Percentiles rank a stretch among this genome's conserved stretches.
These are phyloP conservation scores for Drosophila murphyi DNA, from an alignment of 1,140 invertebrate genomes.

Conservation along the genomic window DNA sequence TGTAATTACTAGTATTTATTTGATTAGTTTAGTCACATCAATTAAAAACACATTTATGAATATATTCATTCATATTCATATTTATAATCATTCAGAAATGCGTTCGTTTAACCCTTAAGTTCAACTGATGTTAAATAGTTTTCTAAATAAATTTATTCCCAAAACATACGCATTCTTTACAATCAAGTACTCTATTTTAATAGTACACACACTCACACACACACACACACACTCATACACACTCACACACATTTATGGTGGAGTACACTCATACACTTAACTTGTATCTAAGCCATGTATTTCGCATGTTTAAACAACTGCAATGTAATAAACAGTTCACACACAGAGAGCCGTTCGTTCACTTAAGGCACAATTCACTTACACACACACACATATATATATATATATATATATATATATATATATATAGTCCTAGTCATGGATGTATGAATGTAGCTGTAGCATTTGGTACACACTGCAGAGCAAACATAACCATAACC, in stretches of 20 bases:
- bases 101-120: background rate
- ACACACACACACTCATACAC: background rate
- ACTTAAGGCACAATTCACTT: background rate
- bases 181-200: background rate
- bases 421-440: background rate
- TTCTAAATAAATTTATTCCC: background rate
- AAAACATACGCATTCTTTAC: background rate
- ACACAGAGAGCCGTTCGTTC: background rate
- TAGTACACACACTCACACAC: background rate
- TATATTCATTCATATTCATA: background rate
- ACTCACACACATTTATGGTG: background rate
- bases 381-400: background rate
- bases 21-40: background rate
- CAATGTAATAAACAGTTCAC: slow-evolving; percentile 8
- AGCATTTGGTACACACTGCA: slow-evolving; percentile 15
- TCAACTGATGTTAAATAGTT: slow-evolving; percentile 1
- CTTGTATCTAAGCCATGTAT: background rate
- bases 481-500: slow-evolving; percentile 63
- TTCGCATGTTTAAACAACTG: slow-evolving; percentile 14
- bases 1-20: background rate
- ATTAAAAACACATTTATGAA: background rate
- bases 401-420: background rate
- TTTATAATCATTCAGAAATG: no score
- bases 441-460: slow-evolving; percentile 1
- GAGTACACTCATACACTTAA: background rate